Percentiles rank a stretch among this genome's conserved stretches.
Evolutionary conservation across 2,888 invertebrate genomes (phyloP).

Genomic region (Drosophila incognita): DNA sequence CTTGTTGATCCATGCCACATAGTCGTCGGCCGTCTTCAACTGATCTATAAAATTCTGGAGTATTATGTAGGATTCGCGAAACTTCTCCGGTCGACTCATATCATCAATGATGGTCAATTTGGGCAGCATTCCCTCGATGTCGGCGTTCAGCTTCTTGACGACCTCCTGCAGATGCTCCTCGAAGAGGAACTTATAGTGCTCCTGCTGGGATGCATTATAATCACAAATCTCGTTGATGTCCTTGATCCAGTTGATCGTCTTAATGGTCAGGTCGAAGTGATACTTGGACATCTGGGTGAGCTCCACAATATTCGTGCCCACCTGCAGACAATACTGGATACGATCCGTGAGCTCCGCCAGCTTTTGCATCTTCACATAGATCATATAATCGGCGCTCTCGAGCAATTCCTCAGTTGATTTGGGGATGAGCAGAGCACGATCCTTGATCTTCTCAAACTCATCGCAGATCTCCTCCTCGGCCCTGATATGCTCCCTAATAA

Average conservation of each 20-base stretch:
- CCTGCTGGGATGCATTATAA: conserved; percentile 90
- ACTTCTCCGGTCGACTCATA: conserved; percentile 92
- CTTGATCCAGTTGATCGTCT: conserved; percentile 92
- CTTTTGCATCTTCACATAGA: conserved; percentile 90
- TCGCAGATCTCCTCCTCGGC: conserved; percentile 89
- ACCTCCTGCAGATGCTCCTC: conserved; percentile 91
- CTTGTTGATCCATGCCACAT: conserved; percentile 94
- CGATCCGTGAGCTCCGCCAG: conserved; percentile 89
- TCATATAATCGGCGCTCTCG: conserved; percentile 92
- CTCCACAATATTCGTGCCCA: conserved; percentile 90
- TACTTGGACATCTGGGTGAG: conserved; percentile 90
- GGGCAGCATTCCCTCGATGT: conserved; percentile 90
- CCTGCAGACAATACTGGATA: conserved; percentile 88
- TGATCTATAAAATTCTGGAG: conserved; percentile 91
- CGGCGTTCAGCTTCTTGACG: conserved; percentile 89
- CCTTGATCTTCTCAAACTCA: conserved; percentile 90
- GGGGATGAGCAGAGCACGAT: conserved; percentile 90
- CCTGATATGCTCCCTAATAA: conserved; percentile 88
- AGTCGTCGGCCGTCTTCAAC: conserved; percentile 90
- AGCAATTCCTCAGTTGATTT: conserved; percentile 92
- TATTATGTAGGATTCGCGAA: conserved; percentile 92
- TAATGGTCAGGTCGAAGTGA: conserved; percentile 92
- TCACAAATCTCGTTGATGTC: conserved; percentile 93
- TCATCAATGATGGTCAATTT: conserved; percentile 91
- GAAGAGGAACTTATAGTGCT: conserved; percentile 92